phyloP scores from a whole-genome alignment of 2,113 vertebrate species.

The Merops nubicus region DNA sequence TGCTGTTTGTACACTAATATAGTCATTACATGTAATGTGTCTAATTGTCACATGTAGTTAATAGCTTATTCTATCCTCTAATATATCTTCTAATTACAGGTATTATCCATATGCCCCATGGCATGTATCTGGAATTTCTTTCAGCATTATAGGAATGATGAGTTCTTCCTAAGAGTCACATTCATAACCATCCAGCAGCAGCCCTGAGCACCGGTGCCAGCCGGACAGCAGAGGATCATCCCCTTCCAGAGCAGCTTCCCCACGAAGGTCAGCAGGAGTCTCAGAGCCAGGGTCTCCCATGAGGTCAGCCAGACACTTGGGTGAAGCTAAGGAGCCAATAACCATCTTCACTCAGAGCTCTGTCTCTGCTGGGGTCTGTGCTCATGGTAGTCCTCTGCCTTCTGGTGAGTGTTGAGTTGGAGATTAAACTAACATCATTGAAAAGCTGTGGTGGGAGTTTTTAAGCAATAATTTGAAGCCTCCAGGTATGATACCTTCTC shows the following conservation, averaged over 20 bases:
- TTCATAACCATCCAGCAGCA: neutral
- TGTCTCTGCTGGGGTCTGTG: too few relatives aligned
- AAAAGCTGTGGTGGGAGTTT: neutral
- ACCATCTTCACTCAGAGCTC: neutral
- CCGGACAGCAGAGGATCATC: neutral
- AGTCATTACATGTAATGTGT: neutral
- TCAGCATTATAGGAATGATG: too few relatives aligned
- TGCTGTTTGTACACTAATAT: too few relatives aligned
- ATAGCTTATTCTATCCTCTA: neutral
- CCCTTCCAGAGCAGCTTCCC: neutral
- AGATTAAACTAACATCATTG: neutral
- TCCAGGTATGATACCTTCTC: neutral
- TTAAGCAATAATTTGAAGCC: neutral
- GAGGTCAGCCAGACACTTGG: neutral
- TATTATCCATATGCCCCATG: neutral
- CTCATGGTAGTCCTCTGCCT: neutral
- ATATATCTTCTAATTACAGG: neutral
- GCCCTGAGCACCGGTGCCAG: neutral
- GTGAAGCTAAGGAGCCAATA: neutral
- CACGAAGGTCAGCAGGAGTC: neutral
- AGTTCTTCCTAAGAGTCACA: neutral
- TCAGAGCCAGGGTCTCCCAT: neutral
- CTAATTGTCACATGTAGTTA: neutral
- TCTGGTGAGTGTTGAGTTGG: neutral
- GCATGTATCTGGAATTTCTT: neutral